These are phyloP conservation scores for Nebria ingens DNA, from an alignment of 1,140 invertebrate species.

Conservation along the genomic window DNA sequence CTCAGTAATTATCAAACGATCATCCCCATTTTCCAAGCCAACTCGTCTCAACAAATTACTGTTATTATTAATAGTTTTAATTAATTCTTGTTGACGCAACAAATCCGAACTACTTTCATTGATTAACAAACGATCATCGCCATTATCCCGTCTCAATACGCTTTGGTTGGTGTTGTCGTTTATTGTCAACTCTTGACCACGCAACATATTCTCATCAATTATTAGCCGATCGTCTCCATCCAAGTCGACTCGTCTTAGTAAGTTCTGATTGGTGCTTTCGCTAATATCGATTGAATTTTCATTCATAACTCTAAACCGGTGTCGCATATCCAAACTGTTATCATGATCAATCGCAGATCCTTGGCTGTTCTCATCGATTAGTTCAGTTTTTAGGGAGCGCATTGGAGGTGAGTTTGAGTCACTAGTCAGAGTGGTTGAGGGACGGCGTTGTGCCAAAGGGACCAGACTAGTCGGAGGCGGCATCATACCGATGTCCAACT, in stretches of 20 bases:
- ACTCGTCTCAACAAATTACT: too few species aligned
- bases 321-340: conserved; percentile 20
- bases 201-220: too few species aligned
- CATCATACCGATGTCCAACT: conserved; percentile 45
- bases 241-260: too few species aligned
- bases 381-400: conserved; percentile 52
- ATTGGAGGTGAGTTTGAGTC: conserved; percentile 32
- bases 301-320: conserved; percentile 27
- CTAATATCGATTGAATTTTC: conserved; percentile 35
- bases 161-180: too few species aligned
- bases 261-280: too few species aligned
- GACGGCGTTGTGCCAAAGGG: conserved; percentile 40
- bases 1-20: conserved; percentile 37
- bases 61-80: too few species aligned
- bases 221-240: conserved; percentile 28
- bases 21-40: too few species aligned
- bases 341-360: conserved; percentile 34
- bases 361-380: conserved; percentile 57
- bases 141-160: too few species aligned
- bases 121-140: conserved; percentile 33
- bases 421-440: conserved; percentile 36
- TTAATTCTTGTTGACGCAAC: too few species aligned
- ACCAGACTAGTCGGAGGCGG: conserved; percentile 44
- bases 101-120: conserved; percentile 39
- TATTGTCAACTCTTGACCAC: too few species aligned